Evolutionary conservation across 2,888 invertebrate species (phyloP), one percentile per base, ranked within the genome.

Genomic region (Hydropsyche betteni): DNA sequence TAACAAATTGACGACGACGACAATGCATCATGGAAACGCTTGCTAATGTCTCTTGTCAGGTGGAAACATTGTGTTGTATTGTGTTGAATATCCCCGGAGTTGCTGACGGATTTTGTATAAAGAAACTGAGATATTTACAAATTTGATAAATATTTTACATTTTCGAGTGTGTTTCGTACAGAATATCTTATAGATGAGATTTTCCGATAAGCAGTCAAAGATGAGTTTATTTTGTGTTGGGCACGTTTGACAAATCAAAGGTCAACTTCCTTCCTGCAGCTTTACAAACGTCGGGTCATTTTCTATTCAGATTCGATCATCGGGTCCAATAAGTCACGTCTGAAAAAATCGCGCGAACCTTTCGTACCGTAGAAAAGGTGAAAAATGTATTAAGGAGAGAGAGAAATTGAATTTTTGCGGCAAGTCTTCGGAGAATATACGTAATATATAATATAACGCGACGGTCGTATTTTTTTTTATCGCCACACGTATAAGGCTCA

Each of bases 171-270:
- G 24, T 24, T 24, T 24, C 24, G 24, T 24, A 24, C 24, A 16
- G 8, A 58, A 33, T 58, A 16, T 24, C 33, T 6, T 58, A 24
- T 24, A 24, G 24, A 24, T 24, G 24, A 24, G 16, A 58, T 58
- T 8, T 8, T 8, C 69, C 55, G 69, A 74, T 74, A 78, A 76
- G 74, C 75, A 72, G 74, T 79, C 77, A 70, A 76, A 73, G 75
- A 77, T 76, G 78, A 79, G 77, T 77, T 75, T 68, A 51, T 74
- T 51, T 44, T 8, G 10, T 4, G 6, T 44, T 6, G 10, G 44
- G 44, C 44, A 44, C 44, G 44, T 44, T 44, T 44, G 44, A 64
- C 64, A 64, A 64, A 64, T 24, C 33, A 64, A 33, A n/a, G 36
- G 64, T 64, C 36, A 64, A 64, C 64, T 64, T 64, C 10, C 44